Evolutionary conservation across 2,113 vertebrate genomes (phyloP).

Genomic region (Alligator mississippiensis): DNA sequence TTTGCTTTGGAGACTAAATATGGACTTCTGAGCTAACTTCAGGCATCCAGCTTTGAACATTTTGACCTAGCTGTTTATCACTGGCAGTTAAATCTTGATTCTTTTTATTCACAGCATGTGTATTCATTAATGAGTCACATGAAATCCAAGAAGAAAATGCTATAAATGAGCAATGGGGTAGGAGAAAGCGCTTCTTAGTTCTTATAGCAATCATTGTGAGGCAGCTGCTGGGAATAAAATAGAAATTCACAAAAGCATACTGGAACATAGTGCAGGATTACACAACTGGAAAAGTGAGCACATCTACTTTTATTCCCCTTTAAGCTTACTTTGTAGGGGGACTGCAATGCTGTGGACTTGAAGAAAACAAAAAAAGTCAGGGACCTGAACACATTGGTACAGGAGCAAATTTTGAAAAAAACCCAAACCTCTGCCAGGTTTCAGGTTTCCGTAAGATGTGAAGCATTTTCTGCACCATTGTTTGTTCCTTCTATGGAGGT

Average conservation of each 20-base stretch:
- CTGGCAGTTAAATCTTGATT: neutral
- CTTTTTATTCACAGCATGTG: neutral
- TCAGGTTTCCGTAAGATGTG: slow-evolving; percentile 28
- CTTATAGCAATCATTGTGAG: neutral
- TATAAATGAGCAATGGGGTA: neutral
- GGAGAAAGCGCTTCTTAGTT: neutral
- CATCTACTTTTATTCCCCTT: neutral
- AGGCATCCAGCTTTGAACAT: neutral
- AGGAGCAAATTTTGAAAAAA: neutral
- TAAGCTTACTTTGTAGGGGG: neutral
- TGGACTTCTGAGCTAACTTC: neutral
- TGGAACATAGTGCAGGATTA: neutral
- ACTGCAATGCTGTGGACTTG: neutral
- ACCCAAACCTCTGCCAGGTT: slow-evolving; percentile 29
- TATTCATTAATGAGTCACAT: neutral
- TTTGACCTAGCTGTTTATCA: neutral
- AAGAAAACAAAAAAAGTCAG: too few species aligned
- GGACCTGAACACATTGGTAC: neutral
- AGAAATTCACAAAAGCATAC: neutral
- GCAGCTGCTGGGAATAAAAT: neutral
- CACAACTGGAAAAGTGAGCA: neutral
- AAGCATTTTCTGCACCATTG: slow-evolving; percentile 66
- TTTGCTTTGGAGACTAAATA: neutral
- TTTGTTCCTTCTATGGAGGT: slow-evolving; percentile 61
- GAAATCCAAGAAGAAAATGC: neutral